Base-by-base conservation (phyloP, 2,888 invertebrate species). In the Lathronympha strigana region DNA sequence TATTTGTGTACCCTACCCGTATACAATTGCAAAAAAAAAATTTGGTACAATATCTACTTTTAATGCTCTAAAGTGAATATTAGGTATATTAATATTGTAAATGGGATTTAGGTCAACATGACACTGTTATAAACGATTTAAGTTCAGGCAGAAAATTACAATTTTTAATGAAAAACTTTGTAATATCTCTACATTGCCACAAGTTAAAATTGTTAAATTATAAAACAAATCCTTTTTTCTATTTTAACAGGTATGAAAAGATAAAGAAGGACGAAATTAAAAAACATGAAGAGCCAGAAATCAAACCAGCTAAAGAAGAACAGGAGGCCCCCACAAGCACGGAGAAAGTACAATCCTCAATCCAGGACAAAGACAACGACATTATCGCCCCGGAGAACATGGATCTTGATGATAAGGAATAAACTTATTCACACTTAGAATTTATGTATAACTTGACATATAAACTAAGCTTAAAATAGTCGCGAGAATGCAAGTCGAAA, bases 361-460 rank as follows among this genome's bases (percentile, higher is more conserved):
- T 2, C 28, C 36, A 55, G 5, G 47, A 40, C 13, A 68, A 68
- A 28, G 74, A 76, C 2, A 71, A 72, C 49, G 86, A 86, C 45
- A 76, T 75, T 17, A 74, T 73, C n/a, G 71, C 75, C 1, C 68
- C 82, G 1, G 84, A 84, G 55, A 83, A 81, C 63, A 87, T 87
- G 86, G 86, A 87, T 15, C 69, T 87, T 64, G 86, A 84, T 63
- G 85, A 86, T 68, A 85, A 82, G 73, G 81, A 86, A 79, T 84
- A 80, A 69, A 50, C 11, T 43, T 45, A 25, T 45, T 43, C 38
- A 33, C 15, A 50, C 23, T 64, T 57, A 51, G 51, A 31, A 38
- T 60, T 36, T 38, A 53, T 51, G 45, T 38, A 43, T 53, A 66
- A 60, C 36, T 60, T 47, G 36, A 28, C 23, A 19, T 31, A 47